Evolutionary conservation across 2,113 vertebrate species (phyloP), one percentile per base, ranked within the genome.

Genomic region (Myocastor coypus): DNA sequence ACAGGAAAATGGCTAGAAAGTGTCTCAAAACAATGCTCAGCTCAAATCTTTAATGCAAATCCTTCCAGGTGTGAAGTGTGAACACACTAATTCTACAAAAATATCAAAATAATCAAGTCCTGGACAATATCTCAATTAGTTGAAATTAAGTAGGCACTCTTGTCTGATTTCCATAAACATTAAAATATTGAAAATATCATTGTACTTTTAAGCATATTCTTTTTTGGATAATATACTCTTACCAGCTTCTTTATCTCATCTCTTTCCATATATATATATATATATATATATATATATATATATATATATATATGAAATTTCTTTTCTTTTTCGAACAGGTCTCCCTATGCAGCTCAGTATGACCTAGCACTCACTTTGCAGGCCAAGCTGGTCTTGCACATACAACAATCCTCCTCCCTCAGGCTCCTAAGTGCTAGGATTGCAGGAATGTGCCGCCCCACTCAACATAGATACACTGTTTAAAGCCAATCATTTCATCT

Each of bases 1-100:
- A 71, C 13, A 93, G 42, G 75, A 42, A 96, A 83, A 92, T 6
- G 86, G 7, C 42, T 93, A 71, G 82, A 93, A 94, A 94, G n/a
- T 66, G 55, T 73, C 32, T 82, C 32, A 71, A 1, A 83, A n/a
- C 32, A 89, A 59, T 2, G n/a, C 1, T 30, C n/a, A 68, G 34
- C 34, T 90, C 78, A 93, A 94, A 84, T 0, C 16, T 73, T 55
- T 50, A 52, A 88, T 26, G 92, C 24, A 94, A 87, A 63, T 92
- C 3, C 0, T 7, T 14, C 16, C 46, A 30, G 0, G 10, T 89
- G 40, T 92, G 81, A 92, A 0, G 8, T 89, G 50, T 92, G 81
- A 92, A 26, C 77, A 32, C 57, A 37, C 5, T 24, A 0, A 40
- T 90, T 90, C 80, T 87, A 61, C 87, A 34, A 50, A 96, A 78